Base-by-base conservation (phyloP, 2,888 invertebrate species). In the Aphidoletes aphidimyza region DNA sequence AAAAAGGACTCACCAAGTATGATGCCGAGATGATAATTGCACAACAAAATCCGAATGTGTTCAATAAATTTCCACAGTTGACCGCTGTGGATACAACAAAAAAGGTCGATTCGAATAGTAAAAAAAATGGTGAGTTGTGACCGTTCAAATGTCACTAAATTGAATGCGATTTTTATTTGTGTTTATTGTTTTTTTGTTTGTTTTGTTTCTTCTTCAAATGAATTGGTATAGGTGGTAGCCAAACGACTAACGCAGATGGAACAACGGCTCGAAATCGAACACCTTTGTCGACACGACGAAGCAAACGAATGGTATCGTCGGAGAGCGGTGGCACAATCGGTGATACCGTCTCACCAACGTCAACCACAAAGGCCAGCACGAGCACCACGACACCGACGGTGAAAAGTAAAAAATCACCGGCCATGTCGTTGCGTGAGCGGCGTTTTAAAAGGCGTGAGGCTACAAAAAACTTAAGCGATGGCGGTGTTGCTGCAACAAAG, bases 21-120 rank as follows among this genome's bases (percentile, higher is more conserved):
- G 96, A 96, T 90, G 96, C 96, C 11, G 96, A 96, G 89, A 91
- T 96, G 88, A 91, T 96, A 86, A 95, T 96, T 89, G 96, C 95
- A 54, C 95, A 95, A 83, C 85, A 85, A 22, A 84, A 85, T 54
- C 85, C 85, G 34, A 85, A 85, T 37, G 78, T 83, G 83, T 84
- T 49, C 39, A 84, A 45, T 81, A 83, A 85, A 54, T 85, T 42
- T 85, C 26, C 54, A 30, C 69, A 34, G 69, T 0, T 30, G 19
- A 47, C 45, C 5, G 5, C 45, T 45, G 78, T 36, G 84, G 78
- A 37, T 22, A 78, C 14, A 69, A 34, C 83, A 2, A 42, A n/a
- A 54, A 69, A 36, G 59, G 0, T 78, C 36, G 14, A 30, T 49
- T 22, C 22, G 83, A 45, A 84, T 78, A 81, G 39, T 39, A 37